A percentile compares a stretch with the other conserved stretches of the same genome.
Conservation (phyloP, 2,113 vertebrate genomes). For the Muntiacus reevesi region DNA sequence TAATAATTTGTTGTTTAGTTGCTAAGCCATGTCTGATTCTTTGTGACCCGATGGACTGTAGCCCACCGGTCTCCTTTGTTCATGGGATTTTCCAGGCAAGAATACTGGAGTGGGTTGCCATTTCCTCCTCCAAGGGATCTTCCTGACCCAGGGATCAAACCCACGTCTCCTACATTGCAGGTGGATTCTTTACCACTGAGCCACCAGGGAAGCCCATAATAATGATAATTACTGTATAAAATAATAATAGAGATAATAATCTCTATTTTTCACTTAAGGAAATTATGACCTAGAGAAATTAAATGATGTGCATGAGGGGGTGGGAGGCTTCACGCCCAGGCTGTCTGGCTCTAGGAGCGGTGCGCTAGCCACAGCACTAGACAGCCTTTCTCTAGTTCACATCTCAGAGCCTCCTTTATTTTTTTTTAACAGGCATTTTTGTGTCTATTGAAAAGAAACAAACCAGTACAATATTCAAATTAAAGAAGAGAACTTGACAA, state of each 20-base stretch:
- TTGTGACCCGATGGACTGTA: background rate
- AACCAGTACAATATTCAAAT: background rate
- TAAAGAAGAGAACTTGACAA: background rate
- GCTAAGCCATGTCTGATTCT: background rate
- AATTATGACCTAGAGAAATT: background rate
- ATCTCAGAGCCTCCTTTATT: background rate
- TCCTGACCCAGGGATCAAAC: background rate
- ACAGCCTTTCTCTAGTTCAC: background rate
- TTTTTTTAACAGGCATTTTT: background rate
- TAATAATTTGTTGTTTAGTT: background rate
- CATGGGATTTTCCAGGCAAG: background rate
- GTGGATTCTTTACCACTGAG: background rate
- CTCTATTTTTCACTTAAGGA: background rate
- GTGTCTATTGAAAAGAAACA: background rate
- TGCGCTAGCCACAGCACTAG: fast-evolving
- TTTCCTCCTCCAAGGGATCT: background rate
- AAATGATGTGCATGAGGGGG: no score
- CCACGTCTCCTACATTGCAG: background rate
- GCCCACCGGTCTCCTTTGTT: background rate
- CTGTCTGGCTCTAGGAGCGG: background rate
- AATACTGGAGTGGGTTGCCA: background rate
- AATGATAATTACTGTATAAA: background rate
- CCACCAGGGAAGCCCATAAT: background rate
- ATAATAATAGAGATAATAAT: background rate
- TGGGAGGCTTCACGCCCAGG: background rate